Base-by-base conservation (phyloP, 2,113 vertebrate species). In the Hipposideros armiger region DNA sequence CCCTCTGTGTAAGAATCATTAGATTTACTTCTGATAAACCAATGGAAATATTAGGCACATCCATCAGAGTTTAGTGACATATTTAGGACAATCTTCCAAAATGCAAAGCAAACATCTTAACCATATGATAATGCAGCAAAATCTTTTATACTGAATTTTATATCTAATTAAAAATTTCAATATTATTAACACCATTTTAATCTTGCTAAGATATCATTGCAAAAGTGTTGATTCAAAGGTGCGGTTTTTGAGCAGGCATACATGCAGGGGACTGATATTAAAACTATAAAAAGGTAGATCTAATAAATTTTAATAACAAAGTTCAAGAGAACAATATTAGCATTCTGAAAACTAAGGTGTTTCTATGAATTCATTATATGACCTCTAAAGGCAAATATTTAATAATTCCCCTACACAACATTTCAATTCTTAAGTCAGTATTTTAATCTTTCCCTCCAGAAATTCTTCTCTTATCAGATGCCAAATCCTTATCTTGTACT, bases 51-150 rank as follows among this genome's bases (percentile, higher is more conserved):
- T 86, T 95, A 91, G 24, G 60, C 11, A 69, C 3, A 91, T 94
- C 17, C 30, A 87, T 92, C 47, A 96, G 1, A 77, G 64, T 87
- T 83, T 67, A 92, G 30, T 95, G 56, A 96, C 9, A 92, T 96
- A 94, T 94, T 52, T 95, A 98, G 69, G 90, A 89, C 94, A 95
- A 86, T 76, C 13, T 94, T 72, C n/a, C 90, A 36, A 97, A 96
- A 95, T 76, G 0, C 54, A 95, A 94, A 83, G 32, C 5, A 78
- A 92, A 90, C 24, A 4, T 96, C 91, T 54, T 72, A 78, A 72
- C 24, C 40, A 28, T 83, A 89, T 88, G 3, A 56, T 91, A 88
- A 84, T 52, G 16, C 1, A 95, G 19, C 91, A 89, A 17, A 80
- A 17, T 42, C 96, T 98, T 66, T 66, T 87, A 62, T 4, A 20